phyloP scores from a whole-genome alignment of 2,888 invertebrate species.

The Drosophila phalerata region DNA sequence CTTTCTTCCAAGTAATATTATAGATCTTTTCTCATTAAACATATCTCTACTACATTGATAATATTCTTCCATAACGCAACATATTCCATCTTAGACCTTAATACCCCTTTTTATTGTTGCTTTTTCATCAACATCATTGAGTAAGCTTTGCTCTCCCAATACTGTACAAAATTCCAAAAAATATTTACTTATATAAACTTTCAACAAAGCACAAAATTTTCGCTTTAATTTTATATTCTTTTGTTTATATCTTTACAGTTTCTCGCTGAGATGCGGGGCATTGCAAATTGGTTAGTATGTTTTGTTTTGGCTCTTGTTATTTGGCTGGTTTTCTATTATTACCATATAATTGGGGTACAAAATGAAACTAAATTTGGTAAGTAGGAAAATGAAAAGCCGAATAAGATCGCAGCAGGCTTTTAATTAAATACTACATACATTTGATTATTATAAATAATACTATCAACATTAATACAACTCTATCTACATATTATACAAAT shows the following conservation, averaged over 20 bases:
- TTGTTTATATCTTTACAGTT: not conserved
- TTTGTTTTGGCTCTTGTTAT: constrained; percentile 25
- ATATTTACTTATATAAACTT: not conserved
- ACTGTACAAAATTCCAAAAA: constrained; percentile 5
- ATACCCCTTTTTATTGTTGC: not conserved
- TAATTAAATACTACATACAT: not conserved
- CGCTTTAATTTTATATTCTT: not conserved
- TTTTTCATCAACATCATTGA: not conserved
- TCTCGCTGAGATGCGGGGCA: constrained; percentile 21
- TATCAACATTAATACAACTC: constrained; percentile 8
- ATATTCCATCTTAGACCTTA: not conserved
- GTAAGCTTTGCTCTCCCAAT: constrained; percentile 1
- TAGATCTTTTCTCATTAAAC: too few relatives aligned
- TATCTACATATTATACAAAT: constrained; percentile 1
- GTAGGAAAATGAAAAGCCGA: not conserved
- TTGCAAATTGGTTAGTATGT: constrained; percentile 24
- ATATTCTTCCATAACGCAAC: not conserved
- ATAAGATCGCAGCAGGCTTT: constrained; percentile 28
- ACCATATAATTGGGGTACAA: constrained; percentile 2
- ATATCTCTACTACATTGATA: not conserved
- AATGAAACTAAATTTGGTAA: constrained; percentile 31
- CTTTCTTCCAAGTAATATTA: too few relatives aligned
- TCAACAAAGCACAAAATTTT: constrained; percentile 19
- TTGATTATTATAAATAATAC: not conserved
- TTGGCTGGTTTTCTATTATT: constrained; percentile 39